Base-by-base conservation (phyloP, 1,140 invertebrate genomes). In the Eubasilissa regina region DNA sequence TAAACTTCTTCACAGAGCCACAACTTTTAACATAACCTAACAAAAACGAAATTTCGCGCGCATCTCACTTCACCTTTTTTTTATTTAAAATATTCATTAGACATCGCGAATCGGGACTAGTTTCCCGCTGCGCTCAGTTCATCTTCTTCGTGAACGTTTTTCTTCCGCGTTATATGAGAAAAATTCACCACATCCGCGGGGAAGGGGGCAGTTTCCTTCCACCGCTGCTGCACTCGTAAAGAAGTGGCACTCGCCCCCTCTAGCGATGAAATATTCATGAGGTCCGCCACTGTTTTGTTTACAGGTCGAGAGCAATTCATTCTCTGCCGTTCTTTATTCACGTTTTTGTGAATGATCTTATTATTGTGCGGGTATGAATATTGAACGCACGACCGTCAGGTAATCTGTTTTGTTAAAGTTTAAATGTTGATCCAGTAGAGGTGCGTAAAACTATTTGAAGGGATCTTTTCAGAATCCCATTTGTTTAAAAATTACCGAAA, bases 251-350 rank as follows among this genome's bases (percentile, higher is more conserved):
- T 56, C 15, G 15, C 3, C 11, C 4, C n/a, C 51, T 7, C 51
- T 53, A 1, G 13, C 9, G 6, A 0, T 56, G 53, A 56, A 56
- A 56, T 56, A 56, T 56, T 56, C 15, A 56, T 56, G 53, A 56
- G 53, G 19, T 15, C n/a, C 53, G 19, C 53, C 15, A 56, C 53
- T 56, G 53, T 11, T 56, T 56, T 56, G 53, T 56, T 56, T 56
- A 15, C 53, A 0, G 53, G 53, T 19, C 7, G 8, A 56, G n/a
- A 15, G 15, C 53, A 17, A 56, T 56, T 56, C 15, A 56, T 56
- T 56, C 15, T 15, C 12, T n/a, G 15, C 15, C 53, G 53, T 15
- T 17, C 4, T 56, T 56, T 19, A 56, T 56, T 19, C 15, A 56
- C 15, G 53, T 8, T 56, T 12, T 8, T 56, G 53, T 8, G 19